Evolutionary conservation across 2,888 invertebrate species (phyloP), one percentile per base, ranked within the genome.

Genomic region (Phorcus lineatus): DNA sequence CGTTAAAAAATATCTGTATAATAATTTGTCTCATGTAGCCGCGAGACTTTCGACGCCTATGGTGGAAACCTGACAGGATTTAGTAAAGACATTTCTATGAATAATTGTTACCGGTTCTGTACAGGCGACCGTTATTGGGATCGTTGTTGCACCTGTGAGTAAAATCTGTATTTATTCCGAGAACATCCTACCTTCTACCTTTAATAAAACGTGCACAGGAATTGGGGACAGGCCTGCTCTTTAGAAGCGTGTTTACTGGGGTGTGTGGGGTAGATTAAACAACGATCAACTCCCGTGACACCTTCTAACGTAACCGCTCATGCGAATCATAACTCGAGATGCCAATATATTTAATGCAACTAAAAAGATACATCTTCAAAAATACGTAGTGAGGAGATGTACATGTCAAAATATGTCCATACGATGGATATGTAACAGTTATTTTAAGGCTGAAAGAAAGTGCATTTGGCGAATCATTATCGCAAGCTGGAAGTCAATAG

Each of bases 401-500:
- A 47, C 1, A 6, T 47, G 13, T 47, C 47, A 47, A 47, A 6
- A 9, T 6, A 47, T 47, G 47, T 47, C 11, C 47, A 11, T 47
- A 9, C 13, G 4, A 47, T 6, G 47, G 47, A 47, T 47, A 47
- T 47, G 47, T 47, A 47, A 47, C 11, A 47, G 11, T 47, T 13
- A 47, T 47, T 47, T 47, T 47, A 11, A 6, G 1, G 47, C 47
- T 47, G 47, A 47, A 47, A 54, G 22, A 76, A 54, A 76, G 28
- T 70, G 70, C 40, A 70, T 70, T 22, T 40, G 36, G 36, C 70
- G 55, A 67, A 79, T 74, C 78, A 55, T 79, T 70, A 57, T 74
- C 74, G n/a, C 47, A 62, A 57, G 22, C 40, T 36, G 31, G 54
- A 16, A 77, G 77, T 62, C 77, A 77, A 77, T 77, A 57, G 62